A percentile compares a stretch with the other conserved stretches of the same genome.
Conservation (phyloP, 2,797 vertebrate genomes). For the Channallabes apus region DNA sequence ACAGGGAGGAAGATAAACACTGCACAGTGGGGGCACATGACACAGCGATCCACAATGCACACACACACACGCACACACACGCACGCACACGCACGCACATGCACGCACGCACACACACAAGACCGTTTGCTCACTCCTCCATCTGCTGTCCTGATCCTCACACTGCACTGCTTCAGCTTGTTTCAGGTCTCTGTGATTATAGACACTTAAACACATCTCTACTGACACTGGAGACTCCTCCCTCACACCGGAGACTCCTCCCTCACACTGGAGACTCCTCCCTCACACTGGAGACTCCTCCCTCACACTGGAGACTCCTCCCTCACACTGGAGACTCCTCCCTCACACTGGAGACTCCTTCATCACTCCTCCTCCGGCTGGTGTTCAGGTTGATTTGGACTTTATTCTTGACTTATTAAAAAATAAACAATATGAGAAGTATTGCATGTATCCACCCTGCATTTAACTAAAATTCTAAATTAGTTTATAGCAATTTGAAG, state of each 20-base stretch:
- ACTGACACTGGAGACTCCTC: neutral
- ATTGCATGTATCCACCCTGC: neutral
- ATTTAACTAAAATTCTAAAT: neutral
- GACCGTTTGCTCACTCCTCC: neutral
- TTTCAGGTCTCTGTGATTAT: neutral
- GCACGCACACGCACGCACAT: slow-evolving; percentile 12
- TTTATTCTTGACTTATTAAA: neutral
- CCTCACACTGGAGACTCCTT: too few species aligned
- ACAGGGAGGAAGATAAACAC: slow-evolving; percentile 10
- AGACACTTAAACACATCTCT: neutral
- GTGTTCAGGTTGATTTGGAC: neutral
- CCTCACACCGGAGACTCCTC: neutral
- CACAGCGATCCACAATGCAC: neutral
- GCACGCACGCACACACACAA: too few species aligned
- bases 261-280: neutral
- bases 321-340: neutral
- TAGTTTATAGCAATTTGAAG: too few species aligned
- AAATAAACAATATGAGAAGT: neutral
- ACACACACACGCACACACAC: slow-evolving; percentile 25
- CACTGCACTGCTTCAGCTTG: neutral
- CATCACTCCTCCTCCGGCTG: too few species aligned
- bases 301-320: too few species aligned
- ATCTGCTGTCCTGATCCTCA: slow-evolving; percentile 3
- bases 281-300: neutral
- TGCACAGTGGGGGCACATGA: neutral